Evolutionary conservation across 2,113 vertebrate genomes (phyloP).

Genomic region (Salvator merianae): DNA sequence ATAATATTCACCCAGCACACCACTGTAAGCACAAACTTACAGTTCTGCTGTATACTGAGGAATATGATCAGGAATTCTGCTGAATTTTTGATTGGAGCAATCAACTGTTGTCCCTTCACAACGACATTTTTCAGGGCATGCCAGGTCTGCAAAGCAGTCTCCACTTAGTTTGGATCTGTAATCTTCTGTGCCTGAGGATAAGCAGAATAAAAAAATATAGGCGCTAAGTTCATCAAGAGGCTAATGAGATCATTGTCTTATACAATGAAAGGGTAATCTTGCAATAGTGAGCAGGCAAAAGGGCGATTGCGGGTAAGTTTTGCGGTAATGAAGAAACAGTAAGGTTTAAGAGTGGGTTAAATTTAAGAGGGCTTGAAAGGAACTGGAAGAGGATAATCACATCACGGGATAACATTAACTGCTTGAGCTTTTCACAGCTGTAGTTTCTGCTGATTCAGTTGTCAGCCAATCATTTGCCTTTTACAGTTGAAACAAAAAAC

Average conservation of each 20-base stretch:
- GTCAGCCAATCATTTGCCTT: conserved; percentile 70
- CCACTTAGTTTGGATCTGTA: conserved; percentile 96
- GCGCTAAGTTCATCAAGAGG: conserved; percentile 16
- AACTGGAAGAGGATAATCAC: conserved; percentile 67
- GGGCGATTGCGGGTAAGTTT: conserved; percentile 70
- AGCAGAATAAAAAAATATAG: conserved; percentile 70
- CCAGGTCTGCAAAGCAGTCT: conserved; percentile 96
- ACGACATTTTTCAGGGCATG: conserved; percentile 96
- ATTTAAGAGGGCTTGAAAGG: conserved; percentile 74
- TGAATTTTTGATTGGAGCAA: conserved; percentile 97
- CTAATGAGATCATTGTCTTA: not conserved
- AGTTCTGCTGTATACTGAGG: conserved; percentile 96
- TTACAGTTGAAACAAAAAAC: conserved; percentile 69
- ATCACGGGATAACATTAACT: conserved; percentile 74
- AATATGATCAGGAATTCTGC: conserved; percentile 93
- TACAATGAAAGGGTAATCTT: conserved; percentile 51
- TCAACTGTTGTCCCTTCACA: conserved; percentile 97
- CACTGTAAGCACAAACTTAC: conserved; percentile 78
- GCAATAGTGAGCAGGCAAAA: conserved; percentile 65
- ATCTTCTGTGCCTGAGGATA: conserved; percentile 92
- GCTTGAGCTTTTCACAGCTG: conserved; percentile 85
- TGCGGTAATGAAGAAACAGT: conserved; percentile 66
- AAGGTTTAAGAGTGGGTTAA: conserved; percentile 77
- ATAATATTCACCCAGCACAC: not conserved
- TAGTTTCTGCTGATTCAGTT: conserved; percentile 82